Evolutionary conservation across 92 coral and sea anemone species (phyloP), one percentile per base, ranked within the genome.

Genomic region (Metridium senile): DNA sequence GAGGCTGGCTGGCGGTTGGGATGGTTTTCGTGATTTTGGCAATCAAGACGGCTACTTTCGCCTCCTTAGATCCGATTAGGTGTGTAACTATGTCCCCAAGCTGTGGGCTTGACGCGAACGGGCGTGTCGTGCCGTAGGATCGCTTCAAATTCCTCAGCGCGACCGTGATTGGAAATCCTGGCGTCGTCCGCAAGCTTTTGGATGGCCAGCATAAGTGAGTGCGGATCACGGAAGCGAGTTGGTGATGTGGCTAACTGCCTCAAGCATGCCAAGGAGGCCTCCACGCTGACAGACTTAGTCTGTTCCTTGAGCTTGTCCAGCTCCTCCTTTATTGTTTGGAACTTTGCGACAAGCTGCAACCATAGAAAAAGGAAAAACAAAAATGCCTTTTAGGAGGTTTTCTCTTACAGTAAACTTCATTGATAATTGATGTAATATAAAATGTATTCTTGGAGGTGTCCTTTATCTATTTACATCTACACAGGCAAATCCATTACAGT

Each of bases 91-190:
- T 70, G 69, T 83, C 69, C 7, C 84, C 88, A 78, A 83, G 76
- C 49, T 83, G 71, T 19, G 58, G 84, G 58, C 59, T 58, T 28
- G 25, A 68, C 45, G 66, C 45, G 61, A 77, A 74, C 25, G 88
- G 88, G 51, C 88, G 68, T 53, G 33, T 43, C 53, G n/a, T 82
- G 87, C 9, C 87, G 62, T 28, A 82, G 87, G 16, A 77, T 74
- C 34, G 78, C 78, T 32, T 74, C 78, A 54, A 56, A 74, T 31
- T 66, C 26, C 13, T 57, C 43, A 6, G 81, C 80, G n/a, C 61
- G 56, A 39, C 62, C 30, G 51, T 77, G 73, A 33, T 47, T 61
- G 66, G 82, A 25, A 63, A 45, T 62, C 27, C 66, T 66, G 19
- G 82, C 82, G 33, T 66, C 82, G 27, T 77, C 75, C 17, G 80